A percentile compares a stretch with the other conserved stretches of the same genome.
Conservation (phyloP, 2,888 invertebrate species). For the Molorchus minor region DNA sequence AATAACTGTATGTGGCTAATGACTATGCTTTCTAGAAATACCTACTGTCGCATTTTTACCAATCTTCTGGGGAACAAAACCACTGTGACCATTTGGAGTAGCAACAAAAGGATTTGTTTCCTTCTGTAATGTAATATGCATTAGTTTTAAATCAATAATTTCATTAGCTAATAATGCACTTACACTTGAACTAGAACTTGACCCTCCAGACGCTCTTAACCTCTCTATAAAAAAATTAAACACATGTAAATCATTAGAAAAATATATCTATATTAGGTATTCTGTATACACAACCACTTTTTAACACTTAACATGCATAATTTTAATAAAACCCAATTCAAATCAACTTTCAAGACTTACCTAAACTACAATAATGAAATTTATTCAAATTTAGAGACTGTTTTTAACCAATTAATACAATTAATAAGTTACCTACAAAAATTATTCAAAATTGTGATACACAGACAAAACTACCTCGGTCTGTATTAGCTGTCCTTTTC, state of each 20-base stretch:
- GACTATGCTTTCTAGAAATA: too few species aligned
- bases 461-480: too few species aligned
- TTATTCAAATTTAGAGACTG: background rate
- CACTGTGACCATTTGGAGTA: constrained; percentile 89
- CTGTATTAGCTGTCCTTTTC: too few species aligned
- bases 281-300: constrained; percentile 12
- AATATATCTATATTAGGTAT: background rate
- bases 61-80: constrained; percentile 92
- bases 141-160: constrained; percentile 11
- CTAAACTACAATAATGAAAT: constrained; percentile 1
- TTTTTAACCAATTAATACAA: too few species aligned
- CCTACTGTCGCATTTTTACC: constrained; percentile 73
- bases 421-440: background rate
- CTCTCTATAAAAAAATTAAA: constrained; percentile 65
- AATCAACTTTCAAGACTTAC: constrained; percentile 8
- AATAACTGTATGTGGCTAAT: too few species aligned
- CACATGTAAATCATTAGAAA: background rate
- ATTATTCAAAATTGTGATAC: too few species aligned
- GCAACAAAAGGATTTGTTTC: constrained; percentile 86
- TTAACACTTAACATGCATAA: constrained; percentile 14
- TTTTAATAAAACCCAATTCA: background rate
- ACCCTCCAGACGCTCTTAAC: constrained; percentile 67
- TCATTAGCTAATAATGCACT: too few species aligned
- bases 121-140: constrained; percentile 62
- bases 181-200: constrained; percentile 64